A percentile compares a stretch with the other conserved stretches of the same genome.
These are phyloP conservation scores for Diarsia mendica DNA, from an alignment of 2,888 invertebrate species.

Conservation along the genomic window DNA sequence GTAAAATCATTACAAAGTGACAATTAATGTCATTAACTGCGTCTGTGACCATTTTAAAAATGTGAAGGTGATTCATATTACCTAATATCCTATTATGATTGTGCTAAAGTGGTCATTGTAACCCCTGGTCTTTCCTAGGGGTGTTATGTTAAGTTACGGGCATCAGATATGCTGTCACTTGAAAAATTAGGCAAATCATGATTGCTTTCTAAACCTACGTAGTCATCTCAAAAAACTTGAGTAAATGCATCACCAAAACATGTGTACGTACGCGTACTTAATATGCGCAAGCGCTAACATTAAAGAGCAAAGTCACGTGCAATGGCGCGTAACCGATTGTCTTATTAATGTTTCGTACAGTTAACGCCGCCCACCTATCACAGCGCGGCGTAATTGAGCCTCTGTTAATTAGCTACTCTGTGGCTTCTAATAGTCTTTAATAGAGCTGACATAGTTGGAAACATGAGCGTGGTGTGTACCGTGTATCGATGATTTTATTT, in stretches of 20 bases:
- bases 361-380: slow-evolving; percentile 77
- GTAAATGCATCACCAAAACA: not conserved
- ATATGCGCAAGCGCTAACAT: slow-evolving; percentile 59
- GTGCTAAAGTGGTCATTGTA: not conserved
- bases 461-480: slow-evolving; percentile 5
- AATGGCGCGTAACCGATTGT: slow-evolving; percentile 67
- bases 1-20: too few species aligned
- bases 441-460: slow-evolving; percentile 46
- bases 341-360: slow-evolving; percentile 79
- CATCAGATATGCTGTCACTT: not conserved
- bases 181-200: not conserved
- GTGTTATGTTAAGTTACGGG: too few species aligned
- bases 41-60: too few species aligned
- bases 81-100: not conserved
- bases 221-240: not conserved
- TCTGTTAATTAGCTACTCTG: slow-evolving; percentile 68
- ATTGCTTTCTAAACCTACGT: not conserved
- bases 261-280: slow-evolving; percentile 47
- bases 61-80: too few species aligned
- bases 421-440: slow-evolving; percentile 51
- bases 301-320: slow-evolving; percentile 63
- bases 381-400: slow-evolving; percentile 63
- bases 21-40: too few species aligned
- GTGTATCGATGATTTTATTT: not conserved
- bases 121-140: too few species aligned